A percentile compares a stretch with the other conserved stretches of the same genome.
These are phyloP conservation scores for Lipophrys pholis DNA, from an alignment of 2,113 vertebrate genomes.

Conservation along the genomic window DNA sequence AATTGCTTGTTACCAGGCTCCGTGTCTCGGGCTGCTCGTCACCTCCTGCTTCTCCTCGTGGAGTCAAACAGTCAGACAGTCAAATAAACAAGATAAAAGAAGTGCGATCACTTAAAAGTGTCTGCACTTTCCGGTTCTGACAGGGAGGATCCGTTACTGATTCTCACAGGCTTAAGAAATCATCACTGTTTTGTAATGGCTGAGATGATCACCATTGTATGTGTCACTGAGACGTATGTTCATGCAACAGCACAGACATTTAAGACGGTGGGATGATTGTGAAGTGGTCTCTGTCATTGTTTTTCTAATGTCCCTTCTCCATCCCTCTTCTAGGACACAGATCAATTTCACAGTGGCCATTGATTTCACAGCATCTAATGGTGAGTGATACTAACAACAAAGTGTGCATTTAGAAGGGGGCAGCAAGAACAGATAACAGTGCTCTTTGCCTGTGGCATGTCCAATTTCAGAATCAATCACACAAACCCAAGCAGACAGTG, in stretches of 20 bases:
- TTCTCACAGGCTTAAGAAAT: too few species aligned
- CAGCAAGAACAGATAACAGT: conserved; percentile 30
- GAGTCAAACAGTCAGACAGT: conserved; percentile 39
- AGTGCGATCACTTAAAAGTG: conserved; percentile 7
- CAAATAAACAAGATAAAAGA: conserved; percentile 8
- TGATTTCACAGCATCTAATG: conserved; percentile 96
- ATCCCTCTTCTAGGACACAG: conserved; percentile 86
- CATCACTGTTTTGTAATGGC: too few species aligned
- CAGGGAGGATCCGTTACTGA: not conserved
- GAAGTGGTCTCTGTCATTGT: conserved; percentile 20
- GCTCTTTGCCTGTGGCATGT: conserved; percentile 45
- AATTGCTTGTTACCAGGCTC: conserved; percentile 63
- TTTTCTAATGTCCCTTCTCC: conserved; percentile 45
- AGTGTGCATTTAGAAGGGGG: conserved; percentile 10
- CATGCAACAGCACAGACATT: conserved; percentile 12
- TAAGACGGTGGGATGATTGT: conserved; percentile 32
- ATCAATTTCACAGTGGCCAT: conserved; percentile 98
- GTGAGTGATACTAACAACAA: conserved; percentile 82
- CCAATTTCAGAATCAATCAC: conserved; percentile 44
- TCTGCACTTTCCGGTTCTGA: not conserved
- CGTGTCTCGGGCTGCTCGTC: conserved; percentile 13
- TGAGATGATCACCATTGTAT: not conserved
- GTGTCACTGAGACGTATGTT: not conserved
- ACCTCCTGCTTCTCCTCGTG: conserved; percentile 25
- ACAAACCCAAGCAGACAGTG: conserved; percentile 13